Percentiles rank a stretch among this genome's conserved stretches.
Evolutionary conservation across 2,888 invertebrate species (phyloP).

Genomic region (Cheilosia impressa): DNA sequence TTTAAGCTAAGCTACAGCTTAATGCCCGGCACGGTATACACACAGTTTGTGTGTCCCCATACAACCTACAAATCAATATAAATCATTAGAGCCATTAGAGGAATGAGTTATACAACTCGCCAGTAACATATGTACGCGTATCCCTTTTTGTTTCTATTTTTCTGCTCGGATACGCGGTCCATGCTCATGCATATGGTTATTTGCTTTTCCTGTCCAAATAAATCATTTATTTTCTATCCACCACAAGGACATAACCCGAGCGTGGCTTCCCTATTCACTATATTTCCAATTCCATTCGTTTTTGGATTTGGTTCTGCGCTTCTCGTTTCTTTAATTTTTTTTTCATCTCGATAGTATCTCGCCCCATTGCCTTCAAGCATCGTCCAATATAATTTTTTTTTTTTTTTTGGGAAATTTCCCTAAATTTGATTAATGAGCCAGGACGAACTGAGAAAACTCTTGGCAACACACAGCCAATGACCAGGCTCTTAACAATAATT

Average conservation of each 20-base stretch:
- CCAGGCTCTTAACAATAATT: slow-evolving; percentile 61
- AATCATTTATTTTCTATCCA: slow-evolving; percentile 47
- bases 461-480: slow-evolving; percentile 63
- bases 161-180: neutral
- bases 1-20: slow-evolving; percentile 59
- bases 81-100: slow-evolving; percentile 72
- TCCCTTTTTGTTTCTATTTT: slow-evolving; percentile 3
- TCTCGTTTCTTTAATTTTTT: slow-evolving; percentile 18
- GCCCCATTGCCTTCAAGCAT: neutral
- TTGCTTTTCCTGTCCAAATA: slow-evolving; percentile 52
- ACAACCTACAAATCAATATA: slow-evolving; percentile 67
- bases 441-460: slow-evolving; percentile 38
- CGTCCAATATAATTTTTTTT: neutral
- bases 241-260: slow-evolving; percentile 45
- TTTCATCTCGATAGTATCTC: slow-evolving; percentile 27
- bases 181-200: slow-evolving; percentile 67
- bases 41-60: too few species aligned
- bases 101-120: slow-evolving; percentile 54
- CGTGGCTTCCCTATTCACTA: neutral
- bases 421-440: slow-evolving; percentile 71
- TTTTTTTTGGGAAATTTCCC: slow-evolving; percentile 50
- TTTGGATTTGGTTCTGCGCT: neutral
- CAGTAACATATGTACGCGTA: slow-evolving; percentile 30
- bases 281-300: neutral
- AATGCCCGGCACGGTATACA: slow-evolving; percentile 52